Conservation (phyloP, 2,113 vertebrate genomes). For the Rhinolophus ferrumequinum region DNA sequence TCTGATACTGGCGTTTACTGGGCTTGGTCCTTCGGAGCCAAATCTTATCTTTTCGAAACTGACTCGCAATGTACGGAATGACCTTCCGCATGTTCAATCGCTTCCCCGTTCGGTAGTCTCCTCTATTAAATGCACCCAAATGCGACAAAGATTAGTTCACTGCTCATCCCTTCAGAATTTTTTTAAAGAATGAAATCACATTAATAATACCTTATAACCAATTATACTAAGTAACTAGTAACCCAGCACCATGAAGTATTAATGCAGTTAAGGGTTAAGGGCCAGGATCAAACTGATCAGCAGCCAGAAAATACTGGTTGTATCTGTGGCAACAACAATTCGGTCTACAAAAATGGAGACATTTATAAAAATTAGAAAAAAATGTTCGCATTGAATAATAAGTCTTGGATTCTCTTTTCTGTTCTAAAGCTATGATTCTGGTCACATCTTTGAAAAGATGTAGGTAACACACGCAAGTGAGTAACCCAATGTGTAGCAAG, state of each 20-base stretch:
- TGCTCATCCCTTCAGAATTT: neutral
- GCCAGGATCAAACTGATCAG: neutral
- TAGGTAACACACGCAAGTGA: neutral
- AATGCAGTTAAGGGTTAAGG: neutral
- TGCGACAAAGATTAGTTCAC: neutral
- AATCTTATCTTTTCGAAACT: slow-evolving; percentile 99
- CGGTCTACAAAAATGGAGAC: neutral
- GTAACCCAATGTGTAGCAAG: neutral
- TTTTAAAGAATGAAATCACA: neutral
- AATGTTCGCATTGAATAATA: neutral
- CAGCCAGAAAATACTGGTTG: neutral
- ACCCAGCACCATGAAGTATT: neutral
- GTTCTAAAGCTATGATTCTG: neutral
- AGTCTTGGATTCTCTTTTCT: slow-evolving; percentile 1
- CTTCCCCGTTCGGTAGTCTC: slow-evolving; percentile 97
- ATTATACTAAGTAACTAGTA: neutral
- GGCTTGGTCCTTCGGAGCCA: slow-evolving; percentile 98
- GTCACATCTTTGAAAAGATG: neutral
- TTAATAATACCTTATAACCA: neutral
- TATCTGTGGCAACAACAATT: neutral
- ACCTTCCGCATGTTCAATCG: slow-evolving; percentile 99
- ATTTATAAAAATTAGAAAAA: neutral
- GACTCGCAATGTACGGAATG: slow-evolving; percentile 98
- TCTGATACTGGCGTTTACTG: slow-evolving; percentile 98
- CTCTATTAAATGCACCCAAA: slow-evolving; percentile 84